Evolutionary conservation across 2,888 invertebrate species (phyloP), one percentile per base, ranked within the genome.

Genomic region (Ormyrus rosae): DNA sequence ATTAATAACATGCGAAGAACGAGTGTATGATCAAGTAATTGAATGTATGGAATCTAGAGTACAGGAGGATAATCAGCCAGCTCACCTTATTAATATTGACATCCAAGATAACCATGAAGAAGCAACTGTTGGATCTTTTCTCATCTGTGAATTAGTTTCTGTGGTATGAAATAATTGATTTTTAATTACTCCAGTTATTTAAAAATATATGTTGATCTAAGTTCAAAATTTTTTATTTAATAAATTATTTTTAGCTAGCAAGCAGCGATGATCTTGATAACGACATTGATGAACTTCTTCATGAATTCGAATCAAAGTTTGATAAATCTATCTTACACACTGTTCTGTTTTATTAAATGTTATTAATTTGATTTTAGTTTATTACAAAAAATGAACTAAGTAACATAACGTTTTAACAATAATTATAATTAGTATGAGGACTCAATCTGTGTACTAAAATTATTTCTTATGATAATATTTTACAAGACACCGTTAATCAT

Each of bases 81-180:
- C 97, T 3, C 99, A 99, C 92, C 95, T 99, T 63, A 96, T 99
- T 77, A 99, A 99, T 91, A 95, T 99, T 85, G 99, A 99, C 90
- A 98, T 99, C 86, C 98, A 98, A 91, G 99, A 99, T 92, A 99
- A 99, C 92, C 98, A 99, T 85, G 99, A 99, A 91, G 99, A 99
- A 91, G 99, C 99, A 0, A 98, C 99, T 4, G 95, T 99, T 88
- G 99, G 99, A 84, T 99, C 99, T 55, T 99, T 99, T 92, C 93
- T 99, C 86, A 98, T 99, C 84, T 97, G 97, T 91, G 99, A 99
- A 91, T 94, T 99, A 92, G 97, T 98, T 84, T 94, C 95, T 77
- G 95, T 96, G 95, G 96, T 96, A 93, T 90, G 6, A 45, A 46
- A 78, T 68, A 51, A 13, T 9, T 53, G 6, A 82, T 75, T 70